Conservation (phyloP, 2,113 vertebrate species). For the Centropus unirufus region DNA sequence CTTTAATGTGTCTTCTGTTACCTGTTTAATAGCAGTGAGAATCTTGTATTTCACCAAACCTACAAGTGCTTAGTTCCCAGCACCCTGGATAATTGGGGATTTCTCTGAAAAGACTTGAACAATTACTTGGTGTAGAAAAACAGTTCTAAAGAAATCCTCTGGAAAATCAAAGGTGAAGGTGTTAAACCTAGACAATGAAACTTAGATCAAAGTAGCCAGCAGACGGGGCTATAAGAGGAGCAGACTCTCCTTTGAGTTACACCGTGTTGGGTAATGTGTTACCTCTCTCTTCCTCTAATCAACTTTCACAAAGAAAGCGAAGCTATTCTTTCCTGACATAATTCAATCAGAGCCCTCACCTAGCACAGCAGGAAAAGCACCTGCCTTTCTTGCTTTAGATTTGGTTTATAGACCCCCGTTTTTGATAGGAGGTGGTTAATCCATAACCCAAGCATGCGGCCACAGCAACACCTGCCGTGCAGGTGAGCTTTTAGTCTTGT, state of each 20-base stretch:
- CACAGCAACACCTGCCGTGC: slow-evolving; percentile 65
- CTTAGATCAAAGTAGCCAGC: slow-evolving; percentile 68
- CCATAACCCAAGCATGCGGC: slow-evolving; percentile 45
- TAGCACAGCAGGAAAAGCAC: slow-evolving; percentile 35
- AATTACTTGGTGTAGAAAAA: slow-evolving; percentile 32
- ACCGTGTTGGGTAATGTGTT: slow-evolving; percentile 3
- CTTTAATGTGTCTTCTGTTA: slow-evolving; percentile 35
- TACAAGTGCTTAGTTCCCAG: slow-evolving; percentile 48
- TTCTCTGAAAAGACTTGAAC: slow-evolving; percentile 47
- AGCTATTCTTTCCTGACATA: slow-evolving; percentile 53
- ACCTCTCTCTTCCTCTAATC: slow-evolving; percentile 52
- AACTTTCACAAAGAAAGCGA: slow-evolving; percentile 52
- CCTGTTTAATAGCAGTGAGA: slow-evolving; percentile 8
- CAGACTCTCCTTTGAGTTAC: slow-evolving; percentile 47
- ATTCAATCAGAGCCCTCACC: slow-evolving; percentile 49
- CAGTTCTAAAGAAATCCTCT: neutral
- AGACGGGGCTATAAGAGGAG: slow-evolving; percentile 33
- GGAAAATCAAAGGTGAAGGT: slow-evolving; percentile 57
- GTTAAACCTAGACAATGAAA: slow-evolving; percentile 57
- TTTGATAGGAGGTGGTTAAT: slow-evolving; percentile 64
- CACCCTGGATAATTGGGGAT: slow-evolving; percentile 63
- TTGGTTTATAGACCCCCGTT: neutral
- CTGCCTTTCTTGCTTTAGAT: slow-evolving; percentile 49
- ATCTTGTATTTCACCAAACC: slow-evolving; percentile 60
- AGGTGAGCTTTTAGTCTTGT: slow-evolving; percentile 58